Base-by-base conservation (phyloP, 2,113 vertebrate genomes). In the Rutilus rutilus region DNA sequence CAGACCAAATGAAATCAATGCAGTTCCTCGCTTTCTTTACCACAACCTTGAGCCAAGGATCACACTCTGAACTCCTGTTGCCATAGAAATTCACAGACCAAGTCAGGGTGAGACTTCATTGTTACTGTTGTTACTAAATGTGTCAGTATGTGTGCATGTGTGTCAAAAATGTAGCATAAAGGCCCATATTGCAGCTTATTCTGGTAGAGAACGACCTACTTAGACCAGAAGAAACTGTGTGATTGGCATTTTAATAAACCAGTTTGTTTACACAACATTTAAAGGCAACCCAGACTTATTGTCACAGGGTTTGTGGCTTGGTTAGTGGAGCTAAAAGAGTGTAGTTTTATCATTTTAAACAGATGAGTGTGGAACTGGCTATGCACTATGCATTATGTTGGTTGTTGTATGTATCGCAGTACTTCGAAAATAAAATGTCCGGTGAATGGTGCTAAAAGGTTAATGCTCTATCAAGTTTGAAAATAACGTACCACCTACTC, bases 1-100 rank as follows among this genome's bases (percentile, higher is more conserved):
- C 54, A 79, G n/a, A 64, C 21, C n/a, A 80, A 80, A 80, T 80
- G 36, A 62, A 36, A 80, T 80, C 78, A 80, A 3, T 64, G 6
- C 57, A 60, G 57, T 42, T 80, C 12, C 33, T 78, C 21, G 8
- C 57, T 79, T 62, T 45, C 14, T 80, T 62, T 79, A 62, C 9
- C 30, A 33, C 30, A 33, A 33, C 30, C 33, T 45, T n/a, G 57
- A 79, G 78, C 14, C 14, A 8, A 79, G 39, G 36, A 80, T 45
- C 21, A 42, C 21, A 62, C 42, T 36, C 11, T 60, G 50, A 79
- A 25, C 33, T 78, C 52, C 30, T 42, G 57, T 79, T 79, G 57
- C 54, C 57, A 79, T 42, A 62, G 77, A 79, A 62, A 79, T 79
- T 42, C 36, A 73, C 9, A 71, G 33, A 71, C 59, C 23, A 60